These are phyloP conservation scores for Muntiacus reevesi DNA, from an alignment of 2,113 vertebrate species.

Conservation along the genomic window DNA sequence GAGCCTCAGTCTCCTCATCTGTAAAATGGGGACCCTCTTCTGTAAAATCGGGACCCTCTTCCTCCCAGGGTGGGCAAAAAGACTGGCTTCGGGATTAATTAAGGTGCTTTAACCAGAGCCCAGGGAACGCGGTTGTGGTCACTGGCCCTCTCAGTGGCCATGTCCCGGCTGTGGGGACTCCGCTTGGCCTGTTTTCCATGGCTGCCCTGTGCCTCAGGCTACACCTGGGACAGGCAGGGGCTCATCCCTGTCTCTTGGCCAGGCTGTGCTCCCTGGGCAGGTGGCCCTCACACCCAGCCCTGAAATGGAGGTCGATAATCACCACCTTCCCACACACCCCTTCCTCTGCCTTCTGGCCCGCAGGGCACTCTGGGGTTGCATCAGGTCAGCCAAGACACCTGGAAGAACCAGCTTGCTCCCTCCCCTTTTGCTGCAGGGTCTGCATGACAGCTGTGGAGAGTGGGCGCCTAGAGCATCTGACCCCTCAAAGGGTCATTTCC, in stretches of 20 bases:
- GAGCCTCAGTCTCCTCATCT: not conserved
- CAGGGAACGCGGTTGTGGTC: not conserved
- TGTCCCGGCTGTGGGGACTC: not conserved
- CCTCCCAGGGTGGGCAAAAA: not conserved
- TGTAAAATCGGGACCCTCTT: not conserved
- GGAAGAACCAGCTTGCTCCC: not conserved
- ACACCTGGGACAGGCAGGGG: not conserved
- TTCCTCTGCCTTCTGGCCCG: not conserved
- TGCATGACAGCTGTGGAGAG: not conserved
- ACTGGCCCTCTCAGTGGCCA: not conserved
- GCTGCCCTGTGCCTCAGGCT: not conserved
- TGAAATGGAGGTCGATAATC: not conserved
- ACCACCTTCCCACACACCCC: not conserved
- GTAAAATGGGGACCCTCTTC: not conserved
- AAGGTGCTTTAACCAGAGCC: not conserved
- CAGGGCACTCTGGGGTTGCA: slow-evolving; percentile 11
- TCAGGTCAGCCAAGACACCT: slow-evolving; percentile 19
- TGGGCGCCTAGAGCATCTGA: not conserved
- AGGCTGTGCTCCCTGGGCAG: not conserved
- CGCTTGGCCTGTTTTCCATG: not conserved
- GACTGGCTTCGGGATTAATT: not conserved
- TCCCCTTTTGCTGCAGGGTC: not conserved
- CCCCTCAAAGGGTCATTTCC: not conserved
- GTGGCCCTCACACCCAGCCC: not conserved
- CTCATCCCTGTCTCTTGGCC: not conserved